Conservation (phyloP, 2,797 vertebrate species). For the Propithecus perrieri region DNA sequence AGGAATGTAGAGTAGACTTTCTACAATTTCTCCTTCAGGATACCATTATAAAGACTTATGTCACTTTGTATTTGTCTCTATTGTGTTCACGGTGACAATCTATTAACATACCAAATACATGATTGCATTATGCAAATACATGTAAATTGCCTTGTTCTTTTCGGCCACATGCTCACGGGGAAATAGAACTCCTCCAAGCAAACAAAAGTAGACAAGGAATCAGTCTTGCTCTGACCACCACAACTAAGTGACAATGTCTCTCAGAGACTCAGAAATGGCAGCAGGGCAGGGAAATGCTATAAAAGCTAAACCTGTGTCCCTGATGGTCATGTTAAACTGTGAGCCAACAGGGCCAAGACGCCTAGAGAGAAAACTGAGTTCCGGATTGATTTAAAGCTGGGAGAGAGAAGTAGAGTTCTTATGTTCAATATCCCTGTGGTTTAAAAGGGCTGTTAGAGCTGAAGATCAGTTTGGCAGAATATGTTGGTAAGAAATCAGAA, state of each 20-base stretch:
- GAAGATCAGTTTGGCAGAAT: conserved; percentile 56
- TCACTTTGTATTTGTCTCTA: neutral
- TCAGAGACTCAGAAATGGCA: neutral
- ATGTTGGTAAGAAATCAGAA: conserved; percentile 53
- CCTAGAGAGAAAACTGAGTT: neutral
- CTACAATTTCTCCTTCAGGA: neutral
- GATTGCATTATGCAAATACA: neutral
- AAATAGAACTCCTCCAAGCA: neutral
- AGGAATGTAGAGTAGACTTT: neutral
- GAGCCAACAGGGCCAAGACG: neutral
- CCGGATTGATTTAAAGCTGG: neutral
- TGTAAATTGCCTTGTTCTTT: neutral
- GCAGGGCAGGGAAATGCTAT: neutral
- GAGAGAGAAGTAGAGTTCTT: conserved; percentile 2
- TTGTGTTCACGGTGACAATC: neutral
- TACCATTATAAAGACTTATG: neutral
- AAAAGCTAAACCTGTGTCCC: neutral
- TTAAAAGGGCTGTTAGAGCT: conserved; percentile 28
- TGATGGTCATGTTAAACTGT: neutral
- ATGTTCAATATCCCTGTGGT: neutral
- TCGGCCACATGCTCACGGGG: neutral
- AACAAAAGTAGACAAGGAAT: neutral
- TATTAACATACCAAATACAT: neutral
- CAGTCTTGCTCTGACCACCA: neutral
- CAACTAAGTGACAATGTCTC: neutral